Percentiles rank a stretch among this genome's conserved stretches.
phyloP scores from a whole-genome alignment of 2,113 vertebrate species.

The Thryonomys swinderianus region DNA sequence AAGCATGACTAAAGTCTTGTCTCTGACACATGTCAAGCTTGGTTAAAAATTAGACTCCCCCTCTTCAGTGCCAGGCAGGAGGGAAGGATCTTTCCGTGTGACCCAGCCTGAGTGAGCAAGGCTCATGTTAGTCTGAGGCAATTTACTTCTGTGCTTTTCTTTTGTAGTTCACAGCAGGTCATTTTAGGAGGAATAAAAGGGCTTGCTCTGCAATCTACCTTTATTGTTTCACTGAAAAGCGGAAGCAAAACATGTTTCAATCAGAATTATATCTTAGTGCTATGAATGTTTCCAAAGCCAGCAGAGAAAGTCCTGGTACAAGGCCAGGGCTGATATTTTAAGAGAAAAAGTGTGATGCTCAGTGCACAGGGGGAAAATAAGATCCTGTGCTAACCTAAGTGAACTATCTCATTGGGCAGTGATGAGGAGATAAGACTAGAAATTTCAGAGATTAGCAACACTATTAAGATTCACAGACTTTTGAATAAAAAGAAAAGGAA shows the following conservation, averaged over 20 bases:
- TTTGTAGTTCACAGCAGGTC: constrained; percentile 82
- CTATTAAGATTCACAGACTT: constrained; percentile 75
- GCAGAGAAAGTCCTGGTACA: constrained; percentile 50
- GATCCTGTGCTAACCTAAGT: constrained; percentile 25
- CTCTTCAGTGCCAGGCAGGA: constrained; percentile 64
- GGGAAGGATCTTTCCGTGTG: constrained; percentile 67
- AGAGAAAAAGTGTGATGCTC: constrained; percentile 46
- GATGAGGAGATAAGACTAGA: constrained; percentile 64
- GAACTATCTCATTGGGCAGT: constrained; percentile 74
- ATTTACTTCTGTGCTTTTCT: constrained; percentile 76
- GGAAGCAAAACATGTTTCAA: constrained; percentile 73
- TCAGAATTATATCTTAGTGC: constrained; percentile 66
- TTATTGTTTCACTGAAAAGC: constrained; percentile 77
- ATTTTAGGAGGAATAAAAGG: constrained; percentile 65
- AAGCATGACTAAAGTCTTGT: constrained; percentile 87
- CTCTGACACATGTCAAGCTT: constrained; percentile 78
- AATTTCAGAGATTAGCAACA: constrained; percentile 82
- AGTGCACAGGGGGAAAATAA: constrained; percentile 40
- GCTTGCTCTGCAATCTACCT: constrained; percentile 72
- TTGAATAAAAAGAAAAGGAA: constrained; percentile 50
- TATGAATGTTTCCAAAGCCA: constrained; percentile 63
- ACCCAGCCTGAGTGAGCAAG: constrained; percentile 78
- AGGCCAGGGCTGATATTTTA: constrained; percentile 54
- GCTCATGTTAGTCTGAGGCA: constrained; percentile 72
- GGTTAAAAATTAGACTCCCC: constrained; percentile 84